Conservation (phyloP, 1,140 invertebrate species). For the Pogonomyrmex californicus region DNA sequence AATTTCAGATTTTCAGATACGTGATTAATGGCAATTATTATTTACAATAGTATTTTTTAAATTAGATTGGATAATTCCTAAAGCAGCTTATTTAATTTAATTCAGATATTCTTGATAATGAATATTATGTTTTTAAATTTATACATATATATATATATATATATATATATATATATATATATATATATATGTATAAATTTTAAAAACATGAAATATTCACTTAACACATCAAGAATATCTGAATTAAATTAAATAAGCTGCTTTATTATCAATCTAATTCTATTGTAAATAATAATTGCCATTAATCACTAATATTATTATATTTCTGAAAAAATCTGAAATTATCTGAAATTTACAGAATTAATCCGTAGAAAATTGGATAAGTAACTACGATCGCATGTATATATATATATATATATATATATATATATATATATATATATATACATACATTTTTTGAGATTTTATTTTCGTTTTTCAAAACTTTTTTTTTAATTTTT, state of each 20-base stretch:
- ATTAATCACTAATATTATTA: neutral
- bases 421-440: too few relatives aligned
- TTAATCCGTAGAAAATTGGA: neutral
- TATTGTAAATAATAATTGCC: neutral
- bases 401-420: too few relatives aligned
- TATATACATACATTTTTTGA: neutral
- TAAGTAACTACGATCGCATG: neutral
- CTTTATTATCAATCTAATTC: too few relatives aligned
- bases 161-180: too few relatives aligned
- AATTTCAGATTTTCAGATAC: too few relatives aligned
- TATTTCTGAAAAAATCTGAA: too few relatives aligned
- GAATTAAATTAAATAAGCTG: neutral
- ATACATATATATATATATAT: too few relatives aligned
- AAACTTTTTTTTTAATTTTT: neutral
- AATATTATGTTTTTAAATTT: too few relatives aligned
- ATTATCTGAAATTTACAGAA: neutral
- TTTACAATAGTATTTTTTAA: neutral
- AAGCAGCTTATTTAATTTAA: too few relatives aligned
- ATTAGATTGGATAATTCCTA: too few relatives aligned
- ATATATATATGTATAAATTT: too few relatives aligned
- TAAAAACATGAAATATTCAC: too few relatives aligned
- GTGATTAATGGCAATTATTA: neutral
- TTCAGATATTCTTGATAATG: neutral
- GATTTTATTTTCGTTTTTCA: neutral
- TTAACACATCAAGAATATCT: neutral